Conservation (phyloP, 2,113 vertebrate species). For the Verasper variegatus region DNA sequence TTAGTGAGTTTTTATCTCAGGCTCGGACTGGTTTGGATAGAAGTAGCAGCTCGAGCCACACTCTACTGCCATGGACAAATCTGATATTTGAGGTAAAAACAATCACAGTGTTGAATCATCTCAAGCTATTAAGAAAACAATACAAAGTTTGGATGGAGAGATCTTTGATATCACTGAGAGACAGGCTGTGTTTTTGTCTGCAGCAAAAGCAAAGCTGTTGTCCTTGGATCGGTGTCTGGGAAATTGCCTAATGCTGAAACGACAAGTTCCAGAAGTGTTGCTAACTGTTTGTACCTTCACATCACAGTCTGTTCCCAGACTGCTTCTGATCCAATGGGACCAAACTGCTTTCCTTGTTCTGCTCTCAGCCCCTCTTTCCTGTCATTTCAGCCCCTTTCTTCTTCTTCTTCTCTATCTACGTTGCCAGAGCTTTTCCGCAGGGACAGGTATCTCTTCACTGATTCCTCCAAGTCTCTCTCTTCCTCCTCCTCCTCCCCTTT, state of each 20-base stretch:
- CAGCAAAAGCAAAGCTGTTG: slow-evolving; percentile 18
- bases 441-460: slow-evolving; percentile 54
- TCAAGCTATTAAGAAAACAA: slow-evolving; percentile 9
- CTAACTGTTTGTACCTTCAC: slow-evolving; percentile 28
- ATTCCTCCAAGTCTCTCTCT: slow-evolving; percentile 19
- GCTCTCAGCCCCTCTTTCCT: slow-evolving; percentile 34
- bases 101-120: not conserved
- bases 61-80: not conserved
- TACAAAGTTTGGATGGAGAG: slow-evolving; percentile 5
- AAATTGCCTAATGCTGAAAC: slow-evolving; percentile 25
- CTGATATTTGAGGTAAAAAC: not conserved
- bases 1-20: too few species aligned
- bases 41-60: too few species aligned
- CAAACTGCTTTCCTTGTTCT: slow-evolving; percentile 30
- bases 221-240: slow-evolving; percentile 37
- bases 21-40: too few species aligned
- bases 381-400: slow-evolving; percentile 20
- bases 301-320: slow-evolving; percentile 45
- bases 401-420: not conserved
- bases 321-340: slow-evolving; percentile 18
- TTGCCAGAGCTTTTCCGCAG: slow-evolving; percentile 33
- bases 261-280: slow-evolving; percentile 8
- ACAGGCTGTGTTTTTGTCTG: slow-evolving; percentile 49
- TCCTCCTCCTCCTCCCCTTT: slow-evolving; percentile 15
- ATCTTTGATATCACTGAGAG: not conserved